phyloP scores from a whole-genome alignment of 2,113 vertebrate genomes.

The Cnemophilus loriae region DNA sequence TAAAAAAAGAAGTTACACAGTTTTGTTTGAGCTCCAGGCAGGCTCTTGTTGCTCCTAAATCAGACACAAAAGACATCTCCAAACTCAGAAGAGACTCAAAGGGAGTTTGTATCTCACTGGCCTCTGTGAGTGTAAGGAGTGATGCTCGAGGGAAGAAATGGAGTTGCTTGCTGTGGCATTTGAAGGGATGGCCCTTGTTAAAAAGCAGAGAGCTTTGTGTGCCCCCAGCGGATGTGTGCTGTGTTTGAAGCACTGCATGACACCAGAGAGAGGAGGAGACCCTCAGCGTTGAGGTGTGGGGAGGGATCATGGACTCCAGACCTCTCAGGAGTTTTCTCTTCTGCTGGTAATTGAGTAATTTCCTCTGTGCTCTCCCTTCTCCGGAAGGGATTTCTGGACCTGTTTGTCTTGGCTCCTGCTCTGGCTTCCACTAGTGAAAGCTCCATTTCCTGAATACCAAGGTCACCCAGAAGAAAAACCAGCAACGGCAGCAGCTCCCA shows the following conservation, averaged over 20 bases:
- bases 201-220: background rate
- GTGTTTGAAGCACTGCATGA: background rate
- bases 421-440: conserved; percentile 54
- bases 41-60: background rate
- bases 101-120: background rate
- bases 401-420: conserved; percentile 64
- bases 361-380: conserved; percentile 30
- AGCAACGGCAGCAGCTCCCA: background rate
- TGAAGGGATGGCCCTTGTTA: background rate
- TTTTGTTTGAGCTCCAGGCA: background rate
- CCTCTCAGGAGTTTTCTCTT: conserved; percentile 16
- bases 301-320: background rate
- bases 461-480: conserved; percentile 50
- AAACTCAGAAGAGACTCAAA: background rate
- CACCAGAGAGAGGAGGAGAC: background rate
- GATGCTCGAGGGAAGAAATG: background rate
- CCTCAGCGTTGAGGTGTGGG: background rate
- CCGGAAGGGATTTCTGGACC: conserved; percentile 51
- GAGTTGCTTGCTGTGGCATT: background rate
- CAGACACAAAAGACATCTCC: background rate
- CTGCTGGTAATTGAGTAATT: conserved; percentile 31
- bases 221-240: background rate
- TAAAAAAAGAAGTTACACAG: background rate
- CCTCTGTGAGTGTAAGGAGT: background rate
- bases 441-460: conserved; percentile 48